Evolutionary conservation across 2,797 vertebrate species (phyloP), one percentile per base, ranked within the genome.

Genomic region (Amniataba percoides): DNA sequence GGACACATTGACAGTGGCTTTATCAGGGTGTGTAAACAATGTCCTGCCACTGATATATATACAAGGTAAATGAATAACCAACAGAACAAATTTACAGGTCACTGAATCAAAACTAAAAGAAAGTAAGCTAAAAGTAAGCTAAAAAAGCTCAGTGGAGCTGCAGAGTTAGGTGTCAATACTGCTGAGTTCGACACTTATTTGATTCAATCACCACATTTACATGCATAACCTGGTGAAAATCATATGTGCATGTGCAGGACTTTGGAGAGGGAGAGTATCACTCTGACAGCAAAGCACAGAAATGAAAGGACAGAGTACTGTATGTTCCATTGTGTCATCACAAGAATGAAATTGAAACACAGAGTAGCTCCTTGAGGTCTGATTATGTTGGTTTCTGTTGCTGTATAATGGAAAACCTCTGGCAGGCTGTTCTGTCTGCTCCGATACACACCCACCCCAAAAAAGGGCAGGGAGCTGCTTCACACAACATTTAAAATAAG

Each of bases 291-390:
- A 34, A 7, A 34, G 34, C 7, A 7, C 34, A 3, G 7, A 3
- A 34, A 34, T 34, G 34, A 34, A 34, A 34, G 34, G 34, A 34
- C 34, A 34, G 34, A 34, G 34, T n/a, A n/a, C n/a, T n/a, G n/a
- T n/a, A n/a, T n/a, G n/a, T n/a, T n/a, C n/a, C n/a, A n/a, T n/a
- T n/a, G n/a, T n/a, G n/a, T n/a, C n/a, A n/a, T n/a, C n/a, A n/a
- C n/a, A 40, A 12, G 27, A 77, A 2, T 34, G 1, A 83, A 67
- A 51, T 34, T 65, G 57, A 78, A 77, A 68, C 4, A 63, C 43
- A 77, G 25, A 46, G 10, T 2, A 51, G 46, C 23, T 12, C 52
- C 12, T 57, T 6, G 36, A 55, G 16, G 7, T 58, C 16, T 58
- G 34, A 40, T 57, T 1, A 2, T 11, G 12, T 7, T 8, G 0